phyloP scores from a whole-genome alignment of 2,113 vertebrate genomes.

The Sander lucioperca region DNA sequence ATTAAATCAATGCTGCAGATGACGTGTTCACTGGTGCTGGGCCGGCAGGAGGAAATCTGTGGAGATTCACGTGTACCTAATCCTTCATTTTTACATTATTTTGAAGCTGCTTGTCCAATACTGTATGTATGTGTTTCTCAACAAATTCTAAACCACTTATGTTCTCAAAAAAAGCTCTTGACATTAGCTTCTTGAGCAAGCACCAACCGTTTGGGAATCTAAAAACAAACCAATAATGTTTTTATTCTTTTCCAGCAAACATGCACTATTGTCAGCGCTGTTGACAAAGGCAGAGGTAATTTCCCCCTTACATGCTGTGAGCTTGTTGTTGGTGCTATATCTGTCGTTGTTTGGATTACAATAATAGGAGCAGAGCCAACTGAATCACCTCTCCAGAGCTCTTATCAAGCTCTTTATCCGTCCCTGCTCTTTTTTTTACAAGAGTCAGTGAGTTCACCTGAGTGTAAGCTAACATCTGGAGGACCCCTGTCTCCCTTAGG shows the following conservation, averaged over 20 bases:
- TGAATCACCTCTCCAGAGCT: conserved; percentile 33
- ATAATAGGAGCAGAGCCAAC: conserved; percentile 32
- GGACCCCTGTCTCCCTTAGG: not conserved
- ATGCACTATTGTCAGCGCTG: conserved; percentile 8
- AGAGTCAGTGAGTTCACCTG: conserved; percentile 36
- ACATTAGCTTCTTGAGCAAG: not conserved
- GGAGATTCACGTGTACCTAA: not conserved
- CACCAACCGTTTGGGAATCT: not conserved
- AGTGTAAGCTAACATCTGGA: conserved; percentile 43
- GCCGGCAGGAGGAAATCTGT: conserved; percentile 1
- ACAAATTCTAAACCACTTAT: conserved; percentile 1
- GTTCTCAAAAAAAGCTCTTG: not conserved
- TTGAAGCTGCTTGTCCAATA: not conserved
- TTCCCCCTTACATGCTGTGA: conserved; percentile 34
- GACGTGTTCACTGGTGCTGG: not conserved
- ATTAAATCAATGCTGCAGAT: conserved; percentile 47
- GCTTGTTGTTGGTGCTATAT: conserved; percentile 16
- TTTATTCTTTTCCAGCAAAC: conserved; percentile 31
- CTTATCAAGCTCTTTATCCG: conserved; percentile 31
- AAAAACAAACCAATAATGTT: conserved; percentile 24
- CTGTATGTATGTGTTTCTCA: not conserved
- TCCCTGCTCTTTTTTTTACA: conserved; percentile 7
- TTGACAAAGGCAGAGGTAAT: conserved; percentile 46
- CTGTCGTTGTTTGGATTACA: conserved; percentile 48
- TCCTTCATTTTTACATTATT: conserved; percentile 16